Base-by-base conservation (phyloP, 2,113 vertebrate genomes). In the Corynorhinus townsendii region DNA sequence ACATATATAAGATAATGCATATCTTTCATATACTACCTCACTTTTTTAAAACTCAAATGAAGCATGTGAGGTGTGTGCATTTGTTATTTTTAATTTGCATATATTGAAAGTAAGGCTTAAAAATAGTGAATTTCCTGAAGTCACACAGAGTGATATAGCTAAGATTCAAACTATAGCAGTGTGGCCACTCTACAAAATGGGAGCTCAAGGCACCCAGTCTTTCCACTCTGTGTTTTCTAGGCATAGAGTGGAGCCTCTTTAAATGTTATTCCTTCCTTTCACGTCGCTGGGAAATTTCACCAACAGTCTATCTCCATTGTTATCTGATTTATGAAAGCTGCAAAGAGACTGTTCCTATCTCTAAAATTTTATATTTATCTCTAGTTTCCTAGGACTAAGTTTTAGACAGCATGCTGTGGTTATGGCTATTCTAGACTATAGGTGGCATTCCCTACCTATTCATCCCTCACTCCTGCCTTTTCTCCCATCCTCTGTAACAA, bases 71-170 rank as follows among this genome's bases (percentile, higher is more conserved):
- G 52, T 59, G 3, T 40, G 1, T 82, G 10, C 28, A 85, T 54
- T n/a, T 62, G 33, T 72, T 95, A 47, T 64, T 90, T 97, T 10
- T 7, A 85, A 49, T 30, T 80, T 76, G n/a, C 59, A 59, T 17
- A 40, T 76, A 47, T 11, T 66, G 38, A 81, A 90, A 66, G 24
- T 76, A 72, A 87, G 40, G 33, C 43, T 68, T 38, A 35, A 71
- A 59, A 54, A 35, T 73, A 73, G 11, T 88, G 16, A 72, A 28
- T 85, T 88, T 43, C 14, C 33, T 24, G 40, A 89, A 86, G n/a
- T 64, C 40, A 64, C 15, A n/a, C 38, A 38, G 77, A 72, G 45
- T n/a, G 38, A 69, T 54, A 73, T 7, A 19, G 7, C 24, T 72
- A 24, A 26, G 7, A 83, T 71, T 72, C 38, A 86, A 71, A 33